Evolutionary conservation across 2,888 invertebrate species (phyloP), one percentile per base, ranked within the genome.

Genomic region (Neoitamus cyanurus): DNA sequence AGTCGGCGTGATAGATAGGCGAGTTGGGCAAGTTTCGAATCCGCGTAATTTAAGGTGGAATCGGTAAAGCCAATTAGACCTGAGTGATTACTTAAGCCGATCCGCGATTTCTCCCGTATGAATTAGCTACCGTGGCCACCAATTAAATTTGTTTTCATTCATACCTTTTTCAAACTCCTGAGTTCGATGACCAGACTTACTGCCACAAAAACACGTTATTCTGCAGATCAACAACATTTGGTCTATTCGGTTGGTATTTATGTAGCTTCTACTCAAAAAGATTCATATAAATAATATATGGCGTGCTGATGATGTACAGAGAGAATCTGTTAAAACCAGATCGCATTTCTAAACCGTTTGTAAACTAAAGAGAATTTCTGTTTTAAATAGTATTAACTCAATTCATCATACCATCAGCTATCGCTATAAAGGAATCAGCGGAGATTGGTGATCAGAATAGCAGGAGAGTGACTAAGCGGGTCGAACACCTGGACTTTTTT

Each of bases 401-500:
- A 92, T 98, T 99, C 92, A 99, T 99, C 89, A 98, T 99, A 90
- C 99, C 99, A 82, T 99, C 99, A 87, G 98, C 98, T 84, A 99
- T 99, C 92, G 99, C 99, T 87, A 98, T 99, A 89, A 99, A 98
- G 92, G 99, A 99, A 92, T 95, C 96, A 69, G 98, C 98, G 77
- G 97, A 97, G 93, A 96, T 98, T 84, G 99, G 98, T 82, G 99
- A 98, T 90, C 98, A 97, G 91, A 95, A 96, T 86, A 94, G 96
- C 87, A 93, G 97, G 88, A 94, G 98, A 88, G 94, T 98, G 89
- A 97, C 96, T 87, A 98, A 98, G 91, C 99, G 99, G 83, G 98
- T 99, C 4, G 99, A 99, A 91, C 99, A 99, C 93, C 93, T 99
- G 87, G 99, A 99, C 92, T n/a, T n/a, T n/a, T 99, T 99, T 92